Base-by-base conservation (phyloP, 30 jellyfish, hydroid and myxozoan species). In the Euphysa ruthae region DNA sequence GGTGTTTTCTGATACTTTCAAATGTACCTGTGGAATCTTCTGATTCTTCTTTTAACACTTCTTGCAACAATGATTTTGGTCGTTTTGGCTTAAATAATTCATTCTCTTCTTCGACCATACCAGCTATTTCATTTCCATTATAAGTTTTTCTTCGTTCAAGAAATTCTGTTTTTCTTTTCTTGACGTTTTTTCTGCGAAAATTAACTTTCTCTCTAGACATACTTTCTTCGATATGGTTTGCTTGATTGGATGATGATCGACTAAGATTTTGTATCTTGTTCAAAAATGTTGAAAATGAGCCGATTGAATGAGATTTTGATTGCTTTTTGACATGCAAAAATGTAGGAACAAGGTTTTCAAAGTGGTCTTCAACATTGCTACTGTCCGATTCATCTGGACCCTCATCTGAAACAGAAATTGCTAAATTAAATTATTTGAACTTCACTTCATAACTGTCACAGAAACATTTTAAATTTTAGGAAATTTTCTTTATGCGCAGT, bases 361-460 rank as follows among this genome's bases (percentile, higher is more conserved):
- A 46, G 23, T 46, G 4, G 23, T 62, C 75, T 62, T 62, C 75
- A 18, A 27, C 75, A 28, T 62, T 62, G 19, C 75, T 62, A 64
- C 75, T 62, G 22, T 62, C 43, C 6, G 25, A 27, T 18, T 62
- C 75, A 4, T 20, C 75, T 27, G 61, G 33, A 4, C 18, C 75
- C 13, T 29, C 75, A 62, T 62, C 75, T 52, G 28, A 12, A 12
- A 15, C 0, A 52, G 22, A 52, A 42, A n/a, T 42, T 42, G 14
- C 55, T 42, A 42, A 42, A 42, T 42, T n/a, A n/a, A 42, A 42
- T 42, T 42, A 42, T n/a, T 19, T 13, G 16, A 42, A 0, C 18
- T 13, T 42, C 16, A 13, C 16, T 13, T 13, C 55, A 19, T 42
- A 13, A n/a, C 55, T 0, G 0, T 42, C 0, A 42, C 55, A 13